Conservation (phyloP, 1,140 invertebrate genomes). For the Drosophila dunni region DNA sequence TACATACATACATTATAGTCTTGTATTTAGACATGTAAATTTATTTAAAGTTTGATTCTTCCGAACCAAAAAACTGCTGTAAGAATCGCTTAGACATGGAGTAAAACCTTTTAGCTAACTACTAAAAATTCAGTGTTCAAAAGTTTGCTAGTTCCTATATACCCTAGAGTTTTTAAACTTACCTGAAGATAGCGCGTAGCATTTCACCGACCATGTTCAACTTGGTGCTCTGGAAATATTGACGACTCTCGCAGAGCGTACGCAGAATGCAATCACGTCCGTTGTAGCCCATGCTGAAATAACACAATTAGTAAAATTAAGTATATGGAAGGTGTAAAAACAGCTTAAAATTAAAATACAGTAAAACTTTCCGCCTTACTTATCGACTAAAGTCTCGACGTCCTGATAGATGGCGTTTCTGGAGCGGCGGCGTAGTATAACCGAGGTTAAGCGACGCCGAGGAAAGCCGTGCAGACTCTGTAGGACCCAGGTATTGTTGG, state of each 20-base stretch:
- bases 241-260: slow-evolving; percentile 90
- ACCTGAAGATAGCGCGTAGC: slow-evolving; percentile 76
- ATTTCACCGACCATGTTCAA: slow-evolving; percentile 85
- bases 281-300: slow-evolving; percentile 85
- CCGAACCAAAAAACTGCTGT: too few species aligned
- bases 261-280: slow-evolving; percentile 89
- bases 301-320: not conserved
- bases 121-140: too few species aligned
- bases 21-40: too few species aligned
- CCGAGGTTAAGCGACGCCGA: slow-evolving; percentile 84
- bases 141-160: too few species aligned
- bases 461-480: slow-evolving; percentile 84
- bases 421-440: slow-evolving; percentile 86
- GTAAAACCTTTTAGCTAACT: too few species aligned
- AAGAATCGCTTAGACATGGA: too few species aligned
- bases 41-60: too few species aligned
- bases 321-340: not conserved
- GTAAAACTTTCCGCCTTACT: slow-evolving; percentile 84
- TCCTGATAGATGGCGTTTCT: slow-evolving; percentile 86
- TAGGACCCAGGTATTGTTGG: slow-evolving; percentile 88
- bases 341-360: not conserved
- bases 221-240: slow-evolving; percentile 86
- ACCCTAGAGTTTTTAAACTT: too few species aligned
- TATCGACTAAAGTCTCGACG: slow-evolving; percentile 85
- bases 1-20: too few species aligned